Conservation (phyloP, 2,113 vertebrate genomes). For the Phylloscopus whistleri region DNA sequence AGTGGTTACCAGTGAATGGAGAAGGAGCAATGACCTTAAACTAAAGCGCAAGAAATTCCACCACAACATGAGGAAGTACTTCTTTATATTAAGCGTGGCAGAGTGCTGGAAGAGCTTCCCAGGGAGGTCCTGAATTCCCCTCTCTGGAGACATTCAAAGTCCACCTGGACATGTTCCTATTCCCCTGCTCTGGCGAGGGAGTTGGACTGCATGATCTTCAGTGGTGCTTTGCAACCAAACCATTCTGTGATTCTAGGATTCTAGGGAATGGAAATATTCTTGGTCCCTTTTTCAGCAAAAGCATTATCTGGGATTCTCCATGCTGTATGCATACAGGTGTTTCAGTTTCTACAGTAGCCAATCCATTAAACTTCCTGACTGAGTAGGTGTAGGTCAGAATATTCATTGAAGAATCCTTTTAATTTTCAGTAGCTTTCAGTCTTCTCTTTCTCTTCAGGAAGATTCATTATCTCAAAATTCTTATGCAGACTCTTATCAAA, state of each 20-base stretch:
- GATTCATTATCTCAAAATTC: slow-evolving; percentile 1
- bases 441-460: neutral
- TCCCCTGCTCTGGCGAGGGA: neutral
- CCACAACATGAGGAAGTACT: neutral
- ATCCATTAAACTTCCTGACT: neutral
- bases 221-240: neutral
- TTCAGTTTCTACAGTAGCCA: neutral
- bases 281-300: neutral
- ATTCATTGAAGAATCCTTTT: neutral
- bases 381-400: neutral
- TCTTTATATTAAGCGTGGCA: neutral
- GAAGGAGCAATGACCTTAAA: neutral
- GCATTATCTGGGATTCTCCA: neutral
- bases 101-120: neutral
- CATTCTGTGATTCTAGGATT: neutral
- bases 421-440: neutral
- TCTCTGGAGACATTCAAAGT: neutral
- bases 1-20: fast-evolving
- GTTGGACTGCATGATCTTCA: too few species aligned
- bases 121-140: neutral
- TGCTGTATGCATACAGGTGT: neutral
- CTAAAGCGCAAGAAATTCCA: neutral
- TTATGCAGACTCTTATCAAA: neutral
- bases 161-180: neutral
- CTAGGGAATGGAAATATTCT: neutral